phyloP scores from a whole-genome alignment of 2,113 vertebrate species.

The Cariama cristata region DNA sequence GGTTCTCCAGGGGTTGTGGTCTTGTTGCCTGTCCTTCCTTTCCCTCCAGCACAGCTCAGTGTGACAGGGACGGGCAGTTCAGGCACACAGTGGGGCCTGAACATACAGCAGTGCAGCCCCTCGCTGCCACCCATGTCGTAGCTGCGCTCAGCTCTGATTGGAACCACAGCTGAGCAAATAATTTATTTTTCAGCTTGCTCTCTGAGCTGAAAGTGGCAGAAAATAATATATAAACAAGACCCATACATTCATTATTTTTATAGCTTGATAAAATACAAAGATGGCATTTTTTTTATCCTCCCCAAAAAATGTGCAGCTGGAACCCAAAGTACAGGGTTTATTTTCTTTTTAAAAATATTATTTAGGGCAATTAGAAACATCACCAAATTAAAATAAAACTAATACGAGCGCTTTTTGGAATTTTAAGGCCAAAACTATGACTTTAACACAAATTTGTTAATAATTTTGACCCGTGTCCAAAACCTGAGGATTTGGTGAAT shows the following conservation, averaged over 20 bases:
- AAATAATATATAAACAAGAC: not conserved
- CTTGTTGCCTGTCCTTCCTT: not conserved
- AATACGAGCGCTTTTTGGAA: accelerated
- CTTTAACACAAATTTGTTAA: not conserved
- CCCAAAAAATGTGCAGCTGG: not conserved
- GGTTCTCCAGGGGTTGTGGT: not conserved
- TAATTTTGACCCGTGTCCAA: not conserved
- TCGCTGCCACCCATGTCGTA: accelerated
- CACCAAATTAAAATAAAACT: not conserved
- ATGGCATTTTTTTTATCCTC: not conserved
- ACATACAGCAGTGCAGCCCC: not conserved
- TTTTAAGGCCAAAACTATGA: not conserved
- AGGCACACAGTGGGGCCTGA: not conserved
- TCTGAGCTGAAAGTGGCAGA: not conserved
- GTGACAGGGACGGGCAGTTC: not conserved
- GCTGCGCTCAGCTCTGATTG: not conserved
- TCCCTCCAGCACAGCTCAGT: not conserved
- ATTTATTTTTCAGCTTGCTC: not conserved
- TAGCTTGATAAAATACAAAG: not conserved
- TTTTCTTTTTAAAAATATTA: not conserved
- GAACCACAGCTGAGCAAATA: not conserved
- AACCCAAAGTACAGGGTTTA: not conserved
- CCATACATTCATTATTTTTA: not conserved
- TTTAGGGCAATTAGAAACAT: not conserved
- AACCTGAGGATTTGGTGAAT: not conserved